These are phyloP conservation scores for Rhinichthys osculus DNA, from an alignment of 2,797 vertebrate species.

Conservation along the genomic window DNA sequence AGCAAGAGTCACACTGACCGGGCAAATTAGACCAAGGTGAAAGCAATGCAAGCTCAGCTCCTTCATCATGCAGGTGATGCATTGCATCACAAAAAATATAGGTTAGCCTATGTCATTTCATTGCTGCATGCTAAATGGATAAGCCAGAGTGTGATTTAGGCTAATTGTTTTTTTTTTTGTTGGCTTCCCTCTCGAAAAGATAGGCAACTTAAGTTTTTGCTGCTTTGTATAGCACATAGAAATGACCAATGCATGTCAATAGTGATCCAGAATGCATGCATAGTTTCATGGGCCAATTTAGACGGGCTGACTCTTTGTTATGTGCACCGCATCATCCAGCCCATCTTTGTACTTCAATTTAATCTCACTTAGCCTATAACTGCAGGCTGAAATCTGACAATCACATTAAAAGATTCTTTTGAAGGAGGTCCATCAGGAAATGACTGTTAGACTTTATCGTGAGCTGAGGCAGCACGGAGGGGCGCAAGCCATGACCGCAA, in stretches of 20 bases:
- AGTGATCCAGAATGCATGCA: not conserved
- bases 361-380: constrained; percentile 72
- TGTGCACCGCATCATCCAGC: constrained; percentile 65
- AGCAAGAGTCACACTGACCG: constrained; percentile 38
- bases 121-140: constrained; percentile 19
- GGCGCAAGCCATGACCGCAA: constrained; percentile 71
- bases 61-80: constrained; percentile 20
- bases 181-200: not conserved
- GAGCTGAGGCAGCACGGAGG: constrained; percentile 65
- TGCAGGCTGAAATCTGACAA: constrained; percentile 70
- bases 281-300: not conserved
- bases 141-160: not conserved
- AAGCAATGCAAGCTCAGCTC: constrained; percentile 45
- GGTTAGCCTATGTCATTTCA: constrained; percentile 28
- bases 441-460: constrained; percentile 76
- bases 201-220: not conserved
- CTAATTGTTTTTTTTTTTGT: not conserved
- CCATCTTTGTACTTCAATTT: constrained; percentile 68
- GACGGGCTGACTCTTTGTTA: constrained; percentile 50
- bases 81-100: constrained; percentile 31
- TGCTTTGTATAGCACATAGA: not conserved
- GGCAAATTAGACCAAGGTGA: constrained; percentile 47
- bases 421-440: constrained; percentile 74
- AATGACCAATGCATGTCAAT: not conserved
- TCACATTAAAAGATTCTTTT: constrained; percentile 73